phyloP scores from a whole-genome alignment of 1,140 invertebrate genomes.

The Drosophila asahinai region DNA sequence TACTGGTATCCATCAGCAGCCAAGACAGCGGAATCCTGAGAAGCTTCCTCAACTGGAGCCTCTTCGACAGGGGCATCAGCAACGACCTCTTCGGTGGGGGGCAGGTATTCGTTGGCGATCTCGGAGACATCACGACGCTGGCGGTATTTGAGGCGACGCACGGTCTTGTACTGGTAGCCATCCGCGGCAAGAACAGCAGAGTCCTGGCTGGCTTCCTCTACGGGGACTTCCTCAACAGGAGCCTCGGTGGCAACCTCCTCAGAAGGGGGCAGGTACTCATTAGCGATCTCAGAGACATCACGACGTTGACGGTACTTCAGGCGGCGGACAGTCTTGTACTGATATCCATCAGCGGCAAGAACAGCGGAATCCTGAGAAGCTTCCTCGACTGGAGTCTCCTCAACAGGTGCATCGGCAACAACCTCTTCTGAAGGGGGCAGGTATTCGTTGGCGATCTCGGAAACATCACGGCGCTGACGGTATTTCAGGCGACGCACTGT shows the following conservation, averaged over 20 bases:
- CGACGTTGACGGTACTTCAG: conserved; percentile 62
- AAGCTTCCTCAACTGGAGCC: conserved; percentile 22
- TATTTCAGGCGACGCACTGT: conserved; percentile 57
- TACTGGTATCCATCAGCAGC: conserved; percentile 67
- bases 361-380: conserved; percentile 33
- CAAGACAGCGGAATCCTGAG: conserved; percentile 55
- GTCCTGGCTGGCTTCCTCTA: conserved; percentile 43
- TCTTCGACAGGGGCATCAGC: conserved; percentile 24
- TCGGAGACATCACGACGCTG: conserved; percentile 71
- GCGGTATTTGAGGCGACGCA: conserved; percentile 64
- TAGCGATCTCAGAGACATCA: conserved; percentile 53
- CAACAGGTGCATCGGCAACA: conserved; percentile 8
- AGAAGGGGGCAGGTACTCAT: conserved; percentile 35
- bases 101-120: conserved; percentile 62
- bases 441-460: conserved; percentile 52
- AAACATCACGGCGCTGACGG: conserved; percentile 50
- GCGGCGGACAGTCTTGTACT: conserved; percentile 60
- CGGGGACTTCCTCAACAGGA: conserved; percentile 7
- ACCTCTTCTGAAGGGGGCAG: conserved; percentile 52
- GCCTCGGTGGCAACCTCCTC: conserved; percentile 48
- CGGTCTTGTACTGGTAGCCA: conserved; percentile 71
- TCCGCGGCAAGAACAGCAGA: conserved; percentile 55
- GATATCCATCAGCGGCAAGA: conserved; percentile 55
- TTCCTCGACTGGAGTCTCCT: conserved; percentile 9
- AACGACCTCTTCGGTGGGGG: conserved; percentile 43